phyloP scores from a whole-genome alignment of 1,140 invertebrate genomes.

The Trichonephila inaurata region DNA sequence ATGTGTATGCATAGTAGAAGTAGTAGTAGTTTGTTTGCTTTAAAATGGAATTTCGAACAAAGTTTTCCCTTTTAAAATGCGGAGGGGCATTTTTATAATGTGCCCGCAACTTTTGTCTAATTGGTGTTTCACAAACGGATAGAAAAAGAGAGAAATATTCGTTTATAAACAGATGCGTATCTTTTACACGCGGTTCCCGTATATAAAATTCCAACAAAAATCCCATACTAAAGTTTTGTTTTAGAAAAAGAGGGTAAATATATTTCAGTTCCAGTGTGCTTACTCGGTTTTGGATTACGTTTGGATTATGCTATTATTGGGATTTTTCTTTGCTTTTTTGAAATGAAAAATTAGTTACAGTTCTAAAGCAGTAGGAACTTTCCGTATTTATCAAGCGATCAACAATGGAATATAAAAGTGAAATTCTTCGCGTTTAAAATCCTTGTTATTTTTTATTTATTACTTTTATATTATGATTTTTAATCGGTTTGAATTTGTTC shows the following conservation, averaged over 20 bases:
- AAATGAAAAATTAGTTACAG: background rate
- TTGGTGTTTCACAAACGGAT: background rate
- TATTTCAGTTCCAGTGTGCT: slow-evolving; percentile 23
- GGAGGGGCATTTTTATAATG: slow-evolving; percentile 17
- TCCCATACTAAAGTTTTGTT: background rate
- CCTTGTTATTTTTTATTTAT: background rate
- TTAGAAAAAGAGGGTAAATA: background rate
- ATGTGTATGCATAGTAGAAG: background rate
- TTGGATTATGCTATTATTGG: slow-evolving; percentile 13
- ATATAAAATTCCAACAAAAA: background rate
- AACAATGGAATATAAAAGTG: background rate
- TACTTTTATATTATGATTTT: no score
- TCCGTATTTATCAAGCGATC: background rate
- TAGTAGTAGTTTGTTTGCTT: slow-evolving; percentile 22
- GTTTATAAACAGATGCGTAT: background rate
- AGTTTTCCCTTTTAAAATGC: slow-evolving; percentile 35
- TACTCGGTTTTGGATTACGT: background rate
- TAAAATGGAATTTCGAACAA: slow-evolving; percentile 41
- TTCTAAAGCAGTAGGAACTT: no score
- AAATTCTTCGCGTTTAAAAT: background rate
- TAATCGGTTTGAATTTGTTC: no score
- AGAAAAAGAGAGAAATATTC: slow-evolving; percentile 13
- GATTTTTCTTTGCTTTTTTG: background rate
- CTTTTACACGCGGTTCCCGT: background rate
- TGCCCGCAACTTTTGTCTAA: slow-evolving; percentile 15